Evolutionary conservation across 2,113 vertebrate species (phyloP).

Genomic region (Anolis carolinensis): DNA sequence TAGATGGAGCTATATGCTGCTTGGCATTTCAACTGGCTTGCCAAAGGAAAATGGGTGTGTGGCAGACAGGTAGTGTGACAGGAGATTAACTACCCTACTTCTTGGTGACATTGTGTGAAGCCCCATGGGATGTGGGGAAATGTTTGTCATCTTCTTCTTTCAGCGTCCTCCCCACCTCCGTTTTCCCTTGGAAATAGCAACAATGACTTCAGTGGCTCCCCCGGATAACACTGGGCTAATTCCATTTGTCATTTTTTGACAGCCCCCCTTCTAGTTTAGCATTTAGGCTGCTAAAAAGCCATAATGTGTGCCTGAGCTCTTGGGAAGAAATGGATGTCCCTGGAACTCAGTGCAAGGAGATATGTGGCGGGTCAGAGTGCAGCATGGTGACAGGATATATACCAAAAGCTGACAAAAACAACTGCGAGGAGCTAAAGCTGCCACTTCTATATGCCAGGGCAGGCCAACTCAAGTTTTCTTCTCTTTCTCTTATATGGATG

Average conservation of each 20-base stretch:
- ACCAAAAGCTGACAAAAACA: not conserved
- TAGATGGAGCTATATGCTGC: conserved; percentile 50
- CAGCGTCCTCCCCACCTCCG: not conserved
- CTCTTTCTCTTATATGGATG: not conserved
- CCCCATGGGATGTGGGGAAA: conserved; percentile 56
- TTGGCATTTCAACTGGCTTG: conserved; percentile 22
- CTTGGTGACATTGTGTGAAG: conserved; percentile 57
- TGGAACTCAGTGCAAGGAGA: conserved; percentile 22
- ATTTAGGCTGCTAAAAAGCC: conserved; percentile 52
- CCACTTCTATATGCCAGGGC: not conserved
- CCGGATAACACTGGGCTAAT: conserved; percentile 70
- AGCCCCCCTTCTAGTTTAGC: conserved; percentile 55
- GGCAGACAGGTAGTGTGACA: conserved; percentile 66
- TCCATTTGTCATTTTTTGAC: conserved; percentile 77
- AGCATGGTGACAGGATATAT: not conserved
- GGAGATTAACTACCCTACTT: conserved; percentile 76
- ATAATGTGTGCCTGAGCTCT: conserved; percentile 54
- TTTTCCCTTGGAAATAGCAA: conserved; percentile 72
- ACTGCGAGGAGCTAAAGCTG: conserved; percentile 8
- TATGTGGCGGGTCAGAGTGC: not conserved
- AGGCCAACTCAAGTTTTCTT: not conserved
- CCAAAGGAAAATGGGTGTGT: conserved; percentile 32
- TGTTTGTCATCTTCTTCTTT: conserved; percentile 71
- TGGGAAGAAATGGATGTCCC: conserved; percentile 49
- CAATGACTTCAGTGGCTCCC: conserved; percentile 44